phyloP scores from a whole-genome alignment of 2,888 invertebrate species.

The Oscheius sp. region DNA sequence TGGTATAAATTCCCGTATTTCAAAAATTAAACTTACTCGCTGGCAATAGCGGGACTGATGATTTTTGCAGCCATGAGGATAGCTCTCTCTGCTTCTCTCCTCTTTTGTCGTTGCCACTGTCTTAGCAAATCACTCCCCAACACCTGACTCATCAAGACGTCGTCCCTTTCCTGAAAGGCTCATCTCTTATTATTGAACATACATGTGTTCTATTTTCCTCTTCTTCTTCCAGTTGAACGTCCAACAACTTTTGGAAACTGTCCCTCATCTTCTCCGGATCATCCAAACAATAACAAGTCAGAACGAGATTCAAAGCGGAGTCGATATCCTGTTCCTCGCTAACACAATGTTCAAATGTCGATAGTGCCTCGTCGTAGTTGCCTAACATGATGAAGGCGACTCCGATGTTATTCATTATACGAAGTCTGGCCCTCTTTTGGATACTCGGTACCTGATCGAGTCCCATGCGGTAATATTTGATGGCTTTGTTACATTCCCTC shows the following conservation, averaged over 20 bases:
- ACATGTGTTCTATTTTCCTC: slow-evolving; percentile 76
- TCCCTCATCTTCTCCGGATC: slow-evolving; percentile 86
- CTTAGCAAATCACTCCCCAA: slow-evolving; percentile 83
- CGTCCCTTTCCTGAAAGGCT: slow-evolving; percentile 49
- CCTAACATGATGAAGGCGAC: slow-evolving; percentile 93
- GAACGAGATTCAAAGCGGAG: slow-evolving; percentile 84
- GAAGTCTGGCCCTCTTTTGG: slow-evolving; percentile 86
- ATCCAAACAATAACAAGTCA: slow-evolving; percentile 73
- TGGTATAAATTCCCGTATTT: too few species aligned
- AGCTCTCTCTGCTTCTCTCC: slow-evolving; percentile 82
- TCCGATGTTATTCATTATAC: slow-evolving; percentile 97
- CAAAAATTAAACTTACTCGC: slow-evolving; percentile 44
- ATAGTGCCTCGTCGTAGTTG: slow-evolving; percentile 93
- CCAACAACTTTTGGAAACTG: slow-evolving; percentile 87
- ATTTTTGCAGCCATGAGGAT: slow-evolving; percentile 87
- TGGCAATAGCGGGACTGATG: slow-evolving; percentile 85
- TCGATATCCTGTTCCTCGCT: slow-evolving; percentile 89
- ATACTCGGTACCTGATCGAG: slow-evolving; percentile 91
- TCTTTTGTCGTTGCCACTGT: slow-evolving; percentile 77
- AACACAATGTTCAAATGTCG: slow-evolving; percentile 97
- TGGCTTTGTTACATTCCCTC: slow-evolving; percentile 88
- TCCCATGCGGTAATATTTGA: slow-evolving; percentile 98
- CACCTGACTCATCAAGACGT: slow-evolving; percentile 73
- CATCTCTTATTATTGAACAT: not conserved
- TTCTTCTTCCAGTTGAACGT: slow-evolving; percentile 82